These are phyloP conservation scores for Dione vanillae DNA, from an alignment of 2,888 invertebrate genomes.

Conservation along the genomic window DNA sequence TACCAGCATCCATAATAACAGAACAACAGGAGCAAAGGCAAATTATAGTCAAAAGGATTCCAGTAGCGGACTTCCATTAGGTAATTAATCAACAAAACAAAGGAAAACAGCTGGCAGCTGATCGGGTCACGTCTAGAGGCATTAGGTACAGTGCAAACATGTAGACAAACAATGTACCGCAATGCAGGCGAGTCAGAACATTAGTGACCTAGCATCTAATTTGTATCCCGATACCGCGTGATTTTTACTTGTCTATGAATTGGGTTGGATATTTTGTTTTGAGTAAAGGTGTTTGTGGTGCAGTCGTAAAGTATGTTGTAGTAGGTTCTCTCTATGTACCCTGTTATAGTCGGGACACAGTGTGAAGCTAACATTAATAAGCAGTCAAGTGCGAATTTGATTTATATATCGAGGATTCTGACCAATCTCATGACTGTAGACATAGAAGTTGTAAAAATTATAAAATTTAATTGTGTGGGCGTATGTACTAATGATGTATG, in stretches of 20 bases:
- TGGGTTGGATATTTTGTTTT: conserved; percentile 7
- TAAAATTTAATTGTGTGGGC: too few relatives aligned
- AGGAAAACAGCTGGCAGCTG: conserved; percentile 41
- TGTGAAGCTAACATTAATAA: too few relatives aligned
- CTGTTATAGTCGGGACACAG: too few relatives aligned
- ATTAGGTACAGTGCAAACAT: conserved; percentile 27
- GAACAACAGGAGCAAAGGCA: conserved; percentile 8
- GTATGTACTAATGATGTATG: too few relatives aligned
- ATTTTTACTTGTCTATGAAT: conserved; percentile 36
- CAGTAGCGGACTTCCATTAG: conserved; percentile 36
- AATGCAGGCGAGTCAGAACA: conserved; percentile 42
- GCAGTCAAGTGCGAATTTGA: too few relatives aligned
- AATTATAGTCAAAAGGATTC: conserved; percentile 25
- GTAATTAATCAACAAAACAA: conserved; percentile 46
- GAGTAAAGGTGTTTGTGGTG: not conserved
- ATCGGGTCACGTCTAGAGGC: conserved; percentile 40
- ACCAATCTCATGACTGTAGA: too few relatives aligned
- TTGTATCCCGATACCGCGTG: conserved; percentile 35
- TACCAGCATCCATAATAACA: not conserved
- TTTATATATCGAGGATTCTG: too few relatives aligned
- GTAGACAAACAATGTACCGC: conserved; percentile 45
- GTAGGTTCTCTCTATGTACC: too few relatives aligned
- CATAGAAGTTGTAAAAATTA: too few relatives aligned
- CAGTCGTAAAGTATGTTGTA: too few relatives aligned
- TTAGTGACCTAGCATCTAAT: conserved; percentile 44